Evolutionary conservation across 2,797 vertebrate species (phyloP), one percentile per base, ranked within the genome.

Genomic region (Heliangelus exortis): DNA sequence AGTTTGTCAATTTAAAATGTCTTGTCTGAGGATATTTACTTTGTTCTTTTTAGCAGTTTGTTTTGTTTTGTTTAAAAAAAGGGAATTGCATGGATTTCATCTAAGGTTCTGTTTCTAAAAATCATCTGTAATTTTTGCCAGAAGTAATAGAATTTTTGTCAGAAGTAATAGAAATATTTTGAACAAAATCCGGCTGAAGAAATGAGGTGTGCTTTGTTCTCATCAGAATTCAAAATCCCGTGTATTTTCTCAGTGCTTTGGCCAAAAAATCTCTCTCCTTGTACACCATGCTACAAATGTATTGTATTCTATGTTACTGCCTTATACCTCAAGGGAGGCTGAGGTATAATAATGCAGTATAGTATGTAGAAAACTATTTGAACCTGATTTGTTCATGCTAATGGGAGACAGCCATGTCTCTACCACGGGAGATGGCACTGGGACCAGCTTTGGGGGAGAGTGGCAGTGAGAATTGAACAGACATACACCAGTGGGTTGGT

Each of bases 401-500:
- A 0, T 4, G 58, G 33, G 65, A 75, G 31, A 41, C 7, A 53
- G 21, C 28, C 4, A 21, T 77, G 76, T 82, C 16, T 75, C 15
- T 87, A 59, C 41, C 19, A 7, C 18, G 9, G 23, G 23, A 73
- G 13, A 54, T 15, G 20, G 62, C 22, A 89, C 55, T 51, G 26
- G 54, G 20, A 15, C 10, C 41, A 58, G 10, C 16, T 89, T 2
- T 53, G 45, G 59, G 34, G 39, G 23, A 79, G 7, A 62, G 31
- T 48, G 10, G 26, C 14, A 75, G 8, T 69, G 34, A 67, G n/a
- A 74, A 62, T 8, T 51, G 12, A 81, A 51, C 3, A 3, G 20
- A 26, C 28, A 7, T 34, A 29, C 0, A 1, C 39, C 20, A n/a
- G 1, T 33, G 18, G 15, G 7, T 9, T 19, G 11, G 21, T 72